Base-by-base conservation (phyloP, 2,797 vertebrate genomes). In the Erithacus rubecula region DNA sequence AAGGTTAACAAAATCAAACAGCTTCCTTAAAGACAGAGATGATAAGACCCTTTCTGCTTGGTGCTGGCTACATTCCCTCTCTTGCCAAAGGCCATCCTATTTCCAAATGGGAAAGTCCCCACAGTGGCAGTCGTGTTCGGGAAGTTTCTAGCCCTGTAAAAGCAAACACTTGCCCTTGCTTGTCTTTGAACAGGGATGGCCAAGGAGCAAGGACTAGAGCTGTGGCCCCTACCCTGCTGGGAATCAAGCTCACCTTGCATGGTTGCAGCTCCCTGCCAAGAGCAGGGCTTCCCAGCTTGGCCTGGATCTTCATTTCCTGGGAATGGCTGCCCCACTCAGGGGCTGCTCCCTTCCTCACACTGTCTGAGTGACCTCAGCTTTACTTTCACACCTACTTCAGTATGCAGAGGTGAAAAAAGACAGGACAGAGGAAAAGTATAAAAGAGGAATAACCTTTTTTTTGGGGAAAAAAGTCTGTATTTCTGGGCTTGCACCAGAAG, bases 81-180 rank as follows among this genome's bases (percentile, higher is more conserved):
- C 26, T 34, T 53, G 51, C 70, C 34, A n/a, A 83, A 78, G 68
- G 65, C 46, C 10, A 2, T 36, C 14, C 22, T 64, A 1, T 41
- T 62, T n/a, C 18, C 36, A 51, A 78, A 30, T 1, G n/a, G 36
- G 24, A 53, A 83, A 8, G 72, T 20, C 10, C 3, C 18, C 0
- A 1, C 0, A 1, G 29, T 5, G 10, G 12, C 80, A 5, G 0
- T 4, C 58, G 37, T 1, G 0, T 58, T 62, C 0, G 0, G 30
- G 76, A 90, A 49, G 51, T 30, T 22, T 79, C 34, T n/a, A 83
- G 63, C 20, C 6, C 9, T 10, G 4, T 1, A 10, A 51, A 76
- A 80, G 43, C 47, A 63, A 67, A 47, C 9, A 9, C 11, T 47
- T 74, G 4, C 12, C 37, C 9, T 46, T 34, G 47, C 17, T 74